Evolutionary conservation across 23 tunicate species (phyloP).

Genomic region (Trididemnum miniatum): DNA sequence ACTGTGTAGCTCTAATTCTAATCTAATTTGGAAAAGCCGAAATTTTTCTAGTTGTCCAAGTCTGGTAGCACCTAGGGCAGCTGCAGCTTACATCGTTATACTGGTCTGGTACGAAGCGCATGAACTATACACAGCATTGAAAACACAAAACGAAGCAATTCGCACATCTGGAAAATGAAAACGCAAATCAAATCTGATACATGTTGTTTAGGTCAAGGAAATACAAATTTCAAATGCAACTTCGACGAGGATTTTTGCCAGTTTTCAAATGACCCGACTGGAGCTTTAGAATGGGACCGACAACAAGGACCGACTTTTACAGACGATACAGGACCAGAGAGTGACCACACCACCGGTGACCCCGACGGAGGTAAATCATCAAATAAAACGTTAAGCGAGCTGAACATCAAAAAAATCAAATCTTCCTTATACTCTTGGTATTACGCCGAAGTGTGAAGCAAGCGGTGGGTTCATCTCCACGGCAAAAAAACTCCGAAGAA

Average conservation of each 20-base stretch:
- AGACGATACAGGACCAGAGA: constrained; percentile 57
- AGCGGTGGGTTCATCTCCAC: neutral
- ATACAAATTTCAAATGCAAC: constrained; percentile 17
- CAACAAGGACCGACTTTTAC: constrained; percentile 25
- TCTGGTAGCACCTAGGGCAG: too few relatives aligned
- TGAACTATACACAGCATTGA: too few relatives aligned
- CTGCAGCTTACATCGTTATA: too few relatives aligned
- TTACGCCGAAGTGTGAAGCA: too few relatives aligned
- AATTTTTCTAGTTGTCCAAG: too few relatives aligned
- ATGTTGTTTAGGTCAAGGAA: neutral
- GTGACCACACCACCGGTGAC: constrained; percentile 51
- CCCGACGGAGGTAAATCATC: neutral
- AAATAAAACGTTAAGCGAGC: neutral
- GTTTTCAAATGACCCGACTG: constrained; percentile 27
- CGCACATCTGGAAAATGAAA: too few relatives aligned
- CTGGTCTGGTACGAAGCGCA: too few relatives aligned
- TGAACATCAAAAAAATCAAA: neutral
- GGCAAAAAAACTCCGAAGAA: neutral
- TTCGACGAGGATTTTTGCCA: constrained; percentile 50
- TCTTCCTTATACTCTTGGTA: too few relatives aligned
- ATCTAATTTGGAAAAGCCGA: too few relatives aligned
- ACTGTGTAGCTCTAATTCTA: too few relatives aligned
- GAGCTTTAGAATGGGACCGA: constrained; percentile 21
- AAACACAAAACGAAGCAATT: too few relatives aligned
- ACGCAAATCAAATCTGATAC: too few relatives aligned